phyloP scores from a whole-genome alignment of 64 coral and sea anemone species.

The Acropora tenuis region DNA sequence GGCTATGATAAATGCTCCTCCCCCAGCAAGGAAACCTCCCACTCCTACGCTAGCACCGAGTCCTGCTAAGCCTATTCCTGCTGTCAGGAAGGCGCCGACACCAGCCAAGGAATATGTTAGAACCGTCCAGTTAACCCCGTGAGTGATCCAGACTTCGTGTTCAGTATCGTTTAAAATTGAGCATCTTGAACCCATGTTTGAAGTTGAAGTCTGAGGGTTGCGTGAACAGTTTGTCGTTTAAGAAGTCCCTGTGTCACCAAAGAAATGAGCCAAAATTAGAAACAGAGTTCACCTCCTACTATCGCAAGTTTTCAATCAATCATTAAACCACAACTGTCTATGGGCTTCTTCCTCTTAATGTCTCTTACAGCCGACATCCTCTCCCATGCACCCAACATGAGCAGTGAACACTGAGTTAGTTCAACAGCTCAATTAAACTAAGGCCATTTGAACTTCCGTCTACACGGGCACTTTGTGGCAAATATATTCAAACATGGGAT shows the following conservation, averaged over 20 bases:
- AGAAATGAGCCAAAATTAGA: no score
- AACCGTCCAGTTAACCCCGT: slow-evolving; percentile 19
- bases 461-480: no score
- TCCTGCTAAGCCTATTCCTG: neutral
- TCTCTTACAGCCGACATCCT: no score
- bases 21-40: neutral
- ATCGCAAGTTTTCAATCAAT: no score
- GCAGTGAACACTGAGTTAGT: no score
- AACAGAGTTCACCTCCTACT: no score
- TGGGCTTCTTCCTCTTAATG: no score
- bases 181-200: slow-evolving; percentile 18
- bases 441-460: no score
- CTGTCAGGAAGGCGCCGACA: neutral
- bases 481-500: no score
- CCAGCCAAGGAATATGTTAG: neutral
- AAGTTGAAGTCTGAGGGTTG: neutral
- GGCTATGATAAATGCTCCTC: neutral
- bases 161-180: slow-evolving; percentile 37
- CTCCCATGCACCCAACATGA: no score
- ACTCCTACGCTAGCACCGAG: neutral
- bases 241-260: neutral
- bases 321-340: no score
- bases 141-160: slow-evolving; percentile 44
- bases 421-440: no score
- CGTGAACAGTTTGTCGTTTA: neutral